Conservation (phyloP, 2,113 vertebrate species). For the Toxotes chatareus region DNA sequence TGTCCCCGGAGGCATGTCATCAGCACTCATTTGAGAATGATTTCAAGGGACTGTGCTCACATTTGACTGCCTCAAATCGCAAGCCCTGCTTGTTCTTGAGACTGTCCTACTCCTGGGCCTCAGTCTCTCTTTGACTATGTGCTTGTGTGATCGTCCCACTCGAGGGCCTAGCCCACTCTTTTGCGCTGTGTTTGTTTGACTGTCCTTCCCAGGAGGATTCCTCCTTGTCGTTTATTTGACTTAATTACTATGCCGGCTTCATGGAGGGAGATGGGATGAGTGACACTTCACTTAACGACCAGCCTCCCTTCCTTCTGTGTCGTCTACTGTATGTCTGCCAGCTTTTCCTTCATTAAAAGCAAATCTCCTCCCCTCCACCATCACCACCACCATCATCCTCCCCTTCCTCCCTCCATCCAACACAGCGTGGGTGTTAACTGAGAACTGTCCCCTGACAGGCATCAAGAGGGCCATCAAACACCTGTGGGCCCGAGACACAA, state of each 20-base stretch:
- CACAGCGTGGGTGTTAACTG: constrained; percentile 73
- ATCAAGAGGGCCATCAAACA: constrained; percentile 80
- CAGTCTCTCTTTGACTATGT: constrained; percentile 23
- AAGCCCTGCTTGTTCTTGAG: constrained; percentile 26
- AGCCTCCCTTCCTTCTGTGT: constrained; percentile 67
- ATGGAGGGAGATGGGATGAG: constrained; percentile 70
- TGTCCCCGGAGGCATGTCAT: constrained; percentile 63
- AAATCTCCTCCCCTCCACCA: constrained; percentile 43
- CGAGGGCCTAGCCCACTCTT: constrained; percentile 40
- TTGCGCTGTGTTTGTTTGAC: constrained; percentile 60
- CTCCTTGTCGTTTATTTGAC: constrained; percentile 80
- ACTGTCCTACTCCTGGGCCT: constrained; percentile 9
- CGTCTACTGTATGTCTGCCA: constrained; percentile 75
- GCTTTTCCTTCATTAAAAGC: constrained; percentile 79
- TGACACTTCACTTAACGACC: constrained; percentile 78
- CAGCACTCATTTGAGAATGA: constrained; percentile 66
- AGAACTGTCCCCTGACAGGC: constrained; percentile 74
- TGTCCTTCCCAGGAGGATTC: constrained; percentile 73
- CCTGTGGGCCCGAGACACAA: constrained; percentile 72
- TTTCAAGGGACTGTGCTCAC: constrained; percentile 49
- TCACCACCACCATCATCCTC: constrained; percentile 13
- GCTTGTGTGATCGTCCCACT: constrained; percentile 50
- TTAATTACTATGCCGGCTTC: constrained; percentile 81
- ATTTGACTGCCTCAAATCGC: constrained; percentile 43
- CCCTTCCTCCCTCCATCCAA: constrained; percentile 49